Conservation (phyloP, 1,140 invertebrate species). For the Heliconius himera region DNA sequence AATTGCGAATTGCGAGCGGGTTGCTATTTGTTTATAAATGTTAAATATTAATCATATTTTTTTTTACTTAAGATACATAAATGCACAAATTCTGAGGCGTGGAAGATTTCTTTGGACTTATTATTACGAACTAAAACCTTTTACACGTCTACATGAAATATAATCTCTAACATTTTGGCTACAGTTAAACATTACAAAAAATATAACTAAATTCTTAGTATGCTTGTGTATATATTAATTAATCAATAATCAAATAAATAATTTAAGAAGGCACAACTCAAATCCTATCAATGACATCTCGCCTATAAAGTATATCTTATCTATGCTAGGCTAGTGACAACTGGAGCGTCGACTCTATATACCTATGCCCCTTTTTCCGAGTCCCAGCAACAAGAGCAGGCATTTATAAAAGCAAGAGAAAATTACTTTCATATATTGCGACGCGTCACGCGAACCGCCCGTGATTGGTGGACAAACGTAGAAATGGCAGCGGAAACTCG, state of each 20-base stretch:
- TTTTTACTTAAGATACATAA: no score
- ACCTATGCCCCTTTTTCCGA: slow-evolving; percentile 24
- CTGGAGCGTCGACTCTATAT: slow-evolving; percentile 13
- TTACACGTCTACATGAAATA: no score
- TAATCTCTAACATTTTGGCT: no score
- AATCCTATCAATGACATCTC: neutral
- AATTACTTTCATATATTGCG: slow-evolving; percentile 57
- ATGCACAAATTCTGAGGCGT: no score
- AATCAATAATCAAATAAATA: neutral
- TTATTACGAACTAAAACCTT: no score
- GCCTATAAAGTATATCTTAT: neutral
- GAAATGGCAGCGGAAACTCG: slow-evolving; percentile 43
- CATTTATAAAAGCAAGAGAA: slow-evolving; percentile 52
- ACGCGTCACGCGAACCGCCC: slow-evolving; percentile 48
- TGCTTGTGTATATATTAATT: no score
- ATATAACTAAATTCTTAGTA: no score
- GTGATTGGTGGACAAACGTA: slow-evolving; percentile 53
- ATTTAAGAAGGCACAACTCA: neutral
- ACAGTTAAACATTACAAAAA: no score
- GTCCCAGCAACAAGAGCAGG: slow-evolving; percentile 34
- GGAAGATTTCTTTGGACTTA: no score
- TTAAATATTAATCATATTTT: no score
- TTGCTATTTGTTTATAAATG: no score
- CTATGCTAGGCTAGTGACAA: slow-evolving; percentile 27
- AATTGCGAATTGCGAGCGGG: no score